phyloP scores from a whole-genome alignment of 2,888 invertebrate genomes.

The Leptothorax acervorum region DNA sequence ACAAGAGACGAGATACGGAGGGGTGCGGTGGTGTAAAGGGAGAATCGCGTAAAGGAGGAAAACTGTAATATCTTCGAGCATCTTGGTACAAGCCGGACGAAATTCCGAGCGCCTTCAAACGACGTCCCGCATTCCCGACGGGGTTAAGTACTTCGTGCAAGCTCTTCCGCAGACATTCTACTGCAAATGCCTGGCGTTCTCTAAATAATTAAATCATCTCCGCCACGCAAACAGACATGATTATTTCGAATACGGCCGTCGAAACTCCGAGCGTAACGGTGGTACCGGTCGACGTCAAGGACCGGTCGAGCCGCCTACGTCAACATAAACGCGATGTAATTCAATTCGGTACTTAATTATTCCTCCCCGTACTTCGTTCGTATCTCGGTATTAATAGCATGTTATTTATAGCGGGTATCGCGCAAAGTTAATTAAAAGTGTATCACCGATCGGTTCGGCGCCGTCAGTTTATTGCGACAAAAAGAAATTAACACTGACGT shows the following conservation, averaged over 20 bases:
- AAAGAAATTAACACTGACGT: neutral
- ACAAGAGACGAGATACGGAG: neutral
- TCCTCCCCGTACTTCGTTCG: neutral
- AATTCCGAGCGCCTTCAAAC: conserved; percentile 44
- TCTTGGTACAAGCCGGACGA: conserved; percentile 12
- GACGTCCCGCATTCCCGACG: conserved; percentile 21
- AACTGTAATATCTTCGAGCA: conserved; percentile 12
- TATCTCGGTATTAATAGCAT: neutral
- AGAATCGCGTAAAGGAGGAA: neutral
- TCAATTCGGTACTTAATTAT: conserved; percentile 29
- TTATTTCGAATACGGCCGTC: conserved; percentile 21
- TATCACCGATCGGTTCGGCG: conserved; percentile 5
- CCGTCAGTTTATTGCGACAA: neutral
- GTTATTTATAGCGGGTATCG: conserved; percentile 7
- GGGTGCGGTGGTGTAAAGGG: neutral
- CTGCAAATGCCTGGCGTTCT: conserved; percentile 30
- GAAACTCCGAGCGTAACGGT: neutral
- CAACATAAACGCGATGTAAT: conserved; percentile 22
- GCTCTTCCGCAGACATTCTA: conserved; percentile 24
- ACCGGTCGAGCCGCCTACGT: neutral
- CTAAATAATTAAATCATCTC: conserved; percentile 46
- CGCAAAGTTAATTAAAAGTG: conserved; percentile 31
- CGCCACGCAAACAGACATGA: conserved; percentile 18
- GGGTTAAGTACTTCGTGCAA: conserved; percentile 22
- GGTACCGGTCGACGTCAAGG: neutral